Evolutionary conservation across 2,113 vertebrate species (phyloP).

Genomic region (Sceloporus undulatus): DNA sequence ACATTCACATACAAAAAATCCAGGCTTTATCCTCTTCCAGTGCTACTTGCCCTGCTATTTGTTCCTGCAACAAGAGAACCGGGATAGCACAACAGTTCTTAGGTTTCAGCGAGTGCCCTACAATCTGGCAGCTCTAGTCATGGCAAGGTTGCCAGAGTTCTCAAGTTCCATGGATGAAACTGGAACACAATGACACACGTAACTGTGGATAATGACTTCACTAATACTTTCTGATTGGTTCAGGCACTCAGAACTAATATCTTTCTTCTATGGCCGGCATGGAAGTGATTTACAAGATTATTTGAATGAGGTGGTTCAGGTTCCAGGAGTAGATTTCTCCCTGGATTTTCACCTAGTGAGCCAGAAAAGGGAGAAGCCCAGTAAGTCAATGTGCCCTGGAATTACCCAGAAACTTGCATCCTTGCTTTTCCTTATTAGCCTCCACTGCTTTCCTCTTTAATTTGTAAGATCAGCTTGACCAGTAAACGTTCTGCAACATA

Average conservation of each 20-base stretch:
- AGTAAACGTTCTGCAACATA: slow-evolving; percentile 65
- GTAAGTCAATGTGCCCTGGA: slow-evolving; percentile 2
- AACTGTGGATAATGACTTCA: neutral
- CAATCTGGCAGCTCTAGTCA: neutral
- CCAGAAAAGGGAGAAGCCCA: neutral
- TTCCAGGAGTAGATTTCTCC: neutral
- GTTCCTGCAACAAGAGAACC: too few relatives aligned
- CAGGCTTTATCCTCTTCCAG: too few relatives aligned
- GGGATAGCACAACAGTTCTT: too few relatives aligned
- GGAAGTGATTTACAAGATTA: neutral
- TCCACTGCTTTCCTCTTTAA: slow-evolving; percentile 33
- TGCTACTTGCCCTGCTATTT: too few relatives aligned
- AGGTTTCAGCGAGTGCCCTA: neutral
- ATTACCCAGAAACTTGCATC: neutral
- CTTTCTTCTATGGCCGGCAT: slow-evolving; percentile 17
- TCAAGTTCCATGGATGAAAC: neutral
- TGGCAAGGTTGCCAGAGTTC: neutral
- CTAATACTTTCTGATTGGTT: neutral
- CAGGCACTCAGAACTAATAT: slow-evolving; percentile 33
- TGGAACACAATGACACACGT: neutral
- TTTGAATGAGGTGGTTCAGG: neutral
- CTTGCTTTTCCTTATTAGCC: neutral
- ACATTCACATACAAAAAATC: too few relatives aligned
- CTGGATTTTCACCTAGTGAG: neutral
- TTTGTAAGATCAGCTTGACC: slow-evolving; percentile 32